Percentiles rank a stretch among this genome's conserved stretches.
Conservation (phyloP, 2,113 vertebrate species). For the Parus major region DNA sequence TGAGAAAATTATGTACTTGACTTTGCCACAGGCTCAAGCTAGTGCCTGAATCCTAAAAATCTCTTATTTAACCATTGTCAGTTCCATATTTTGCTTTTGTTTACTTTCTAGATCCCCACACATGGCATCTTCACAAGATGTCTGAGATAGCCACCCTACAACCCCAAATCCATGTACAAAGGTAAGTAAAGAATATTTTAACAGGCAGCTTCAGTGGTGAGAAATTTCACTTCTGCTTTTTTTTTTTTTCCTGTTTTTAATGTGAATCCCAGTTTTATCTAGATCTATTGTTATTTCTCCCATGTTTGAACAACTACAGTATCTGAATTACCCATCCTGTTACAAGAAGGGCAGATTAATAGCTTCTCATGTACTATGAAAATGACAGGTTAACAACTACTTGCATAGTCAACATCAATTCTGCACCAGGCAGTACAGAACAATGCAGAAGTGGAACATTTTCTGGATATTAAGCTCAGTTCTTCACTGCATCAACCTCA, state of each 20-base stretch:
- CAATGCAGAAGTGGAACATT: neutral
- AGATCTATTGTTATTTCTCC: neutral
- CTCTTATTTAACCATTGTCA: no score
- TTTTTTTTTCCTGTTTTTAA: neutral
- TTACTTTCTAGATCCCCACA: neutral
- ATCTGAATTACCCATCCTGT: neutral
- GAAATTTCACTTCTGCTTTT: neutral
- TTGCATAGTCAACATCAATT: neutral
- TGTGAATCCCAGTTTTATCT: neutral
- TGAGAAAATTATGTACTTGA: no score
- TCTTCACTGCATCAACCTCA: neutral
- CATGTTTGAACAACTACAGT: neutral
- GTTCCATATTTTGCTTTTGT: neutral
- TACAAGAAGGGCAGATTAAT: neutral
- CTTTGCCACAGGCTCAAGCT: no score
- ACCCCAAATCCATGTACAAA: neutral
- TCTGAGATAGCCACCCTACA: neutral
- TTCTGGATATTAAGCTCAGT: slow-evolving; percentile 11
- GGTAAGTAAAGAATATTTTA: neutral
- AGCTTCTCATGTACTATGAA: neutral
- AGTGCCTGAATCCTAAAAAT: no score
- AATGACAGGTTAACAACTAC: slow-evolving; percentile 1
- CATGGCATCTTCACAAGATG: neutral
- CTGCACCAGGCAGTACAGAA: neutral
- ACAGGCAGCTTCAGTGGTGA: neutral